Evolutionary conservation across 2,797 vertebrate species (phyloP).

Genomic region (Lepilemur ruficaudatus): DNA sequence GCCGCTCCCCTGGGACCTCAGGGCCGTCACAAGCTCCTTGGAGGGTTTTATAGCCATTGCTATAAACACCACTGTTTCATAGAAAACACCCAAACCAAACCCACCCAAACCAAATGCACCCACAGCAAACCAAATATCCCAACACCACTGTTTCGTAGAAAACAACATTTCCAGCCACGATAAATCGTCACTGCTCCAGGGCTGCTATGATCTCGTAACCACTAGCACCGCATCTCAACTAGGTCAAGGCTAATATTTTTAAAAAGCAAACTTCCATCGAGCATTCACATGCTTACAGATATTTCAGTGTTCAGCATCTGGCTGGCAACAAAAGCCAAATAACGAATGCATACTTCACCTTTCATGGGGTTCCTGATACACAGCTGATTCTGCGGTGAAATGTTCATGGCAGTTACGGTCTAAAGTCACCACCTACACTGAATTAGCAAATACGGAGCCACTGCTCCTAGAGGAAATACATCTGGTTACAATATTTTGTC

Average conservation of each 20-base stretch:
- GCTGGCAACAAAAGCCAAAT: fast-evolving
- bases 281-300: fast-evolving
- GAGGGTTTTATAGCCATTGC: background rate
- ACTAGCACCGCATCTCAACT: too few species aligned
- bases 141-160: background rate
- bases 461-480: background rate
- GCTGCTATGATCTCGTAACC: fast-evolving
- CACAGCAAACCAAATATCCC: too few species aligned
- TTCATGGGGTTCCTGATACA: background rate
- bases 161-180: background rate
- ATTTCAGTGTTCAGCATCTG: fast-evolving
- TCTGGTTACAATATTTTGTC: background rate
- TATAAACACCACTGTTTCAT: background rate
- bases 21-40: background rate
- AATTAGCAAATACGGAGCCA: background rate
- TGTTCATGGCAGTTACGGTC: fast-evolving
- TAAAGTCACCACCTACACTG: fast-evolving
- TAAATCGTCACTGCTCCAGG: background rate
- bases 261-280: background rate
- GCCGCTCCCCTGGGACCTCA: fast-evolving
- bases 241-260: background rate
- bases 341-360: fast-evolving
- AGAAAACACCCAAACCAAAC: background rate
- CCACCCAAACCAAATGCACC: too few species aligned
- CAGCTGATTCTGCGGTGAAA: fast-evolving